Evolutionary conservation across 2,113 vertebrate species (phyloP).

Genomic region (Lasiurus borealis): DNA sequence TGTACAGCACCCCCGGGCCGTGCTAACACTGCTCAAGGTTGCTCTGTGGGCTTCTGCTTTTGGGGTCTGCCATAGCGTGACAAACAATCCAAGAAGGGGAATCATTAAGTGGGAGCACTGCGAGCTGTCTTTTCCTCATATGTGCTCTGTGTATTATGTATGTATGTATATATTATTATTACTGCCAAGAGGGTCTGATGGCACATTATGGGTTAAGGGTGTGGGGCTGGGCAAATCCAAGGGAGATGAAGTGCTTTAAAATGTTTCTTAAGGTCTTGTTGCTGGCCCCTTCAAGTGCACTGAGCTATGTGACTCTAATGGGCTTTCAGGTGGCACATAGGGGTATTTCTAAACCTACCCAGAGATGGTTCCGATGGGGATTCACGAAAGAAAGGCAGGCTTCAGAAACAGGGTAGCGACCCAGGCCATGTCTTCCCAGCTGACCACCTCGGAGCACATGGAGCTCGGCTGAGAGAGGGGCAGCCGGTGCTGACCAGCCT

Average conservation of each 20-base stretch:
- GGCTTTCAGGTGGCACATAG: constrained; percentile 64
- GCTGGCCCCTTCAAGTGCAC: constrained; percentile 82
- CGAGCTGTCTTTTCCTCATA: constrained; percentile 34
- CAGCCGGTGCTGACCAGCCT: neutral
- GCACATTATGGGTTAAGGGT: constrained; percentile 38
- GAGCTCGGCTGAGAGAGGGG: neutral
- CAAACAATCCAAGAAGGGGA: constrained; percentile 48
- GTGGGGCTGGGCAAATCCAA: neutral
- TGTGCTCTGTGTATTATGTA: constrained; percentile 47
- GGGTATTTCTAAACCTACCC: constrained; percentile 72
- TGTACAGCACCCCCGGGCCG: constrained; percentile 85
- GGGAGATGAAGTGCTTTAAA: constrained; percentile 68
- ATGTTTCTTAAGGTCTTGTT: constrained; percentile 72
- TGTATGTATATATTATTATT: constrained; percentile 52
- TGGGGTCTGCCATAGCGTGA: constrained; percentile 43
- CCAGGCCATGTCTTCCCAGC: neutral
- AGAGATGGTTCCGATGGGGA: constrained; percentile 49
- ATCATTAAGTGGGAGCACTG: constrained; percentile 61
- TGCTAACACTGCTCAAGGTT: constrained; percentile 81
- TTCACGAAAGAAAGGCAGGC: neutral
- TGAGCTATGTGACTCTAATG: constrained; percentile 70
- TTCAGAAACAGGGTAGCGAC: neutral
- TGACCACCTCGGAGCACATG: neutral
- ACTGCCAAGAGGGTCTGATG: constrained; percentile 46
- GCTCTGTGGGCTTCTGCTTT: constrained; percentile 45